Evolutionary conservation across 2,113 vertebrate species (phyloP).

Genomic region (Mesembrinibis cayennensis): DNA sequence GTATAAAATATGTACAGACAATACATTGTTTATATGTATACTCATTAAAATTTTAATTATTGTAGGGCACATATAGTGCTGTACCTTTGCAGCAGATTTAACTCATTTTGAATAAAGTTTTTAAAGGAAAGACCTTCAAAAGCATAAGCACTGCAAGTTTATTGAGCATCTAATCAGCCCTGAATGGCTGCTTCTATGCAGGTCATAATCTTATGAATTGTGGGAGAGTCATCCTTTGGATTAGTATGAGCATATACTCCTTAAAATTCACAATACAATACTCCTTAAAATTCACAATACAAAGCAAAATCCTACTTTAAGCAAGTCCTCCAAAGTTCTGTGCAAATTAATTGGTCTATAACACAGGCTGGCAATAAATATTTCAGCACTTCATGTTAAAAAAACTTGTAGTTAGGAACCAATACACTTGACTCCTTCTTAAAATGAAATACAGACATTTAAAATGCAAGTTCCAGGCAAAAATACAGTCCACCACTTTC

Average conservation of each 20-base stretch:
- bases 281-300: neutral
- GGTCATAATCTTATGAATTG: neutral
- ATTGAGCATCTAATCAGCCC: neutral
- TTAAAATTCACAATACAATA: neutral
- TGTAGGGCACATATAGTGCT: neutral
- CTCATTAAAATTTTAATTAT: neutral
- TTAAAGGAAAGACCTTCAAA: neutral
- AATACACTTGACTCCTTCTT: neutral
- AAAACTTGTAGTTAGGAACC: neutral
- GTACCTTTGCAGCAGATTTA: neutral
- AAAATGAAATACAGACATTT: neutral
- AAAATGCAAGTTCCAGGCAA: neutral
- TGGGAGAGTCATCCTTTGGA: neutral
- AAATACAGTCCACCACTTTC: neutral
- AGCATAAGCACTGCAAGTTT: neutral
- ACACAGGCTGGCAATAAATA: neutral
- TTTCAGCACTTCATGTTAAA: neutral
- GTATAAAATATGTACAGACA: neutral
- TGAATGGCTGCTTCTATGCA: neutral
- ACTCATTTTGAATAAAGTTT: neutral
- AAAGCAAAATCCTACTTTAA: neutral
- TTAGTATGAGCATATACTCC: neutral
- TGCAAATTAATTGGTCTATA: neutral
- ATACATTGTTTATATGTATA: neutral
- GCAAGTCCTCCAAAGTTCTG: neutral